These are phyloP conservation scores for Manduca sexta DNA, from an alignment of 1,140 invertebrate genomes.

Conservation along the genomic window DNA sequence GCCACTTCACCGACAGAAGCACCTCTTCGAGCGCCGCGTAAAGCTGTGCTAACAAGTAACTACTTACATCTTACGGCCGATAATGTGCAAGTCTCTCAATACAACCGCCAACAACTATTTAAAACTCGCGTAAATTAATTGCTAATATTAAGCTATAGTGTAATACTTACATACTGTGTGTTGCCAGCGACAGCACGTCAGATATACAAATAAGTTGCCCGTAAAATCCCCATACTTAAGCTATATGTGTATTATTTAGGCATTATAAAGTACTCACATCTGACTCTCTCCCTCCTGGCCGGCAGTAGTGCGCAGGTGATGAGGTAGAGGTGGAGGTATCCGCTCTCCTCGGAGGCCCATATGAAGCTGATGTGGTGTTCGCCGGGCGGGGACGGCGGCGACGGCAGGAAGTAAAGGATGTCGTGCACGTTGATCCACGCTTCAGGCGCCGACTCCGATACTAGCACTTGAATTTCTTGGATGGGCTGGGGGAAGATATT, in stretches of 20 bases:
- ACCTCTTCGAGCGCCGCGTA: no score
- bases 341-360: slow-evolving; percentile 94
- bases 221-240: background rate
- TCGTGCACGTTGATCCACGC: slow-evolving; percentile 96
- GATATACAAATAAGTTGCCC: no score
- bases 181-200: no score
- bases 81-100: no score
- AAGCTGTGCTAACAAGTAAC: no score
- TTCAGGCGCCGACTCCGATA: slow-evolving; percentile 59
- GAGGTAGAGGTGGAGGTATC: slow-evolving; percentile 93
- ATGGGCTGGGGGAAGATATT: slow-evolving; percentile 1
- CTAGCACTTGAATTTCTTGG: slow-evolving; percentile 51
- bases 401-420: slow-evolving; percentile 87
- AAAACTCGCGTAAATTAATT: no score
- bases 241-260: no score
- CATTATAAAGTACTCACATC: slow-evolving; percentile 45
- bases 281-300: slow-evolving; percentile 64
- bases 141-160: no score
- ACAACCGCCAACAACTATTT: no score
- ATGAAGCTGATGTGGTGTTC: slow-evolving; percentile 81
- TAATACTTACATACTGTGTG: no score
- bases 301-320: slow-evolving; percentile 73
- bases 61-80: no score
- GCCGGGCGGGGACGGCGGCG: slow-evolving; percentile 8
- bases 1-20: no score